These are phyloP conservation scores for Drosophila meridiana DNA, from an alignment of 2,888 invertebrate species.

Conservation along the genomic window DNA sequence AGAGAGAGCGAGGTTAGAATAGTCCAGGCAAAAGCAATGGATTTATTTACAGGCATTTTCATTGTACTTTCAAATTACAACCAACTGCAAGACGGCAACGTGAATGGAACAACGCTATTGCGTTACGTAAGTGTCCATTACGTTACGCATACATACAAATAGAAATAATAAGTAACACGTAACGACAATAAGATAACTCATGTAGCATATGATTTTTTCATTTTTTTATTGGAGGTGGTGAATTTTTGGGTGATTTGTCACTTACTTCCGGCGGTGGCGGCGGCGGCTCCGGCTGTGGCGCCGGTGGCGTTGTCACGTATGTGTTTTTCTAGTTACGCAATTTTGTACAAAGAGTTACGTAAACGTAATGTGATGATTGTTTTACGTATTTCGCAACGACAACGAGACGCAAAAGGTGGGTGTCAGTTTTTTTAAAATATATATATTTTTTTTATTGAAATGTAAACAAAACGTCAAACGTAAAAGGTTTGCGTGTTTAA, in stretches of 20 bases:
- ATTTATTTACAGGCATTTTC: conserved; percentile 84
- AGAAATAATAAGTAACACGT: conserved; percentile 39
- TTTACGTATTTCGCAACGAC: conserved; percentile 49
- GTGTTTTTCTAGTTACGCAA: conserved; percentile 73
- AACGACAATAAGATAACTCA: conserved; percentile 47
- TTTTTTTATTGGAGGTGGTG: conserved; percentile 32
- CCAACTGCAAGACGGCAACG: conserved; percentile 75
- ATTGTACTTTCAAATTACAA: conserved; percentile 81
- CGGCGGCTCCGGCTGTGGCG: conserved; percentile 69
- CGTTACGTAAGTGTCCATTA: conserved; percentile 69
- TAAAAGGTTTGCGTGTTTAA: conserved; percentile 39
- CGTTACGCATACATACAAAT: conserved; percentile 64
- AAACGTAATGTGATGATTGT: conserved; percentile 48
- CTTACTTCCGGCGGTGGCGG: conserved; percentile 77
- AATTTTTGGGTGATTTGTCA: conserved; percentile 45
- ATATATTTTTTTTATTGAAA: background rate
- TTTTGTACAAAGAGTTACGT: conserved; percentile 52
- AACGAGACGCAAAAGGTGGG: conserved; percentile 49
- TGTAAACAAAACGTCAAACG: conserved; percentile 23
- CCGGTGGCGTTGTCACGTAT: conserved; percentile 74
- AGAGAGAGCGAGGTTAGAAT: conserved; percentile 4
- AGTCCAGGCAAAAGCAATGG: conserved; percentile 66
- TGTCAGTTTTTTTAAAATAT: conserved; percentile 27
- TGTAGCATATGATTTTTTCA: conserved; percentile 36
- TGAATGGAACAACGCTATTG: conserved; percentile 68